Evolutionary conservation across 2,888 invertebrate genomes (phyloP).

Genomic region (Blera fallax): DNA sequence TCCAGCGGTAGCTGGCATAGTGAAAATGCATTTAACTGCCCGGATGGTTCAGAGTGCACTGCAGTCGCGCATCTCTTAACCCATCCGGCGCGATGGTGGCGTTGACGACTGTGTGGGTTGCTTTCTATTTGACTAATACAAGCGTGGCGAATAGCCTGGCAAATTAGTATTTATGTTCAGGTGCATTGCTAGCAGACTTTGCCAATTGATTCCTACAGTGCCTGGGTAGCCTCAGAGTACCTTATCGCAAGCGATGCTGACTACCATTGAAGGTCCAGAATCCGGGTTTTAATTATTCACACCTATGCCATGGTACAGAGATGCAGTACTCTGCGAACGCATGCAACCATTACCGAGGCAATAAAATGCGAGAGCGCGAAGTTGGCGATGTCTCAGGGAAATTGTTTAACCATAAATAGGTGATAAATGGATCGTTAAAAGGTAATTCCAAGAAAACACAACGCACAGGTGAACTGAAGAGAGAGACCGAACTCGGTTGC

Average conservation of each 20-base stretch:
- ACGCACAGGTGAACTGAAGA: slow-evolving; percentile 13
- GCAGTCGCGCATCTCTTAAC: neutral
- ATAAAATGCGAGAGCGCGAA: slow-evolving; percentile 17
- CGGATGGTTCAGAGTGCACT: neutral
- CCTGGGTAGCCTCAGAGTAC: neutral
- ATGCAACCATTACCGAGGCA: neutral
- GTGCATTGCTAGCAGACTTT: neutral
- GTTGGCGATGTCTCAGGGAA: slow-evolving; percentile 14
- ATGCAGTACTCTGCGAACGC: neutral
- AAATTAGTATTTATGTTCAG: slow-evolving; percentile 7
- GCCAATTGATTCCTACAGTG: slow-evolving; percentile 14
- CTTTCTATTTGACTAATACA: slow-evolving; percentile 24
- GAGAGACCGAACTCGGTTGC: neutral
- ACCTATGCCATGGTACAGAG: neutral
- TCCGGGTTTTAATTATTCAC: slow-evolving; percentile 57
- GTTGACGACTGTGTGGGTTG: slow-evolving; percentile 17
- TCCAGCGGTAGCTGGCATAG: neutral
- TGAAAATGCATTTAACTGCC: neutral
- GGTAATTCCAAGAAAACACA: slow-evolving; percentile 26
- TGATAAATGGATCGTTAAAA: slow-evolving; percentile 60
- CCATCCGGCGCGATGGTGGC: neutral
- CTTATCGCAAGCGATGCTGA: slow-evolving; percentile 11
- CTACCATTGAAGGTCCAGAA: slow-evolving; percentile 31
- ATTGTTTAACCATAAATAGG: slow-evolving; percentile 51
- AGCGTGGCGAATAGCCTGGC: slow-evolving; percentile 20